Base-by-base conservation (phyloP, 2,888 invertebrate species). In the Tachina grossa region DNA sequence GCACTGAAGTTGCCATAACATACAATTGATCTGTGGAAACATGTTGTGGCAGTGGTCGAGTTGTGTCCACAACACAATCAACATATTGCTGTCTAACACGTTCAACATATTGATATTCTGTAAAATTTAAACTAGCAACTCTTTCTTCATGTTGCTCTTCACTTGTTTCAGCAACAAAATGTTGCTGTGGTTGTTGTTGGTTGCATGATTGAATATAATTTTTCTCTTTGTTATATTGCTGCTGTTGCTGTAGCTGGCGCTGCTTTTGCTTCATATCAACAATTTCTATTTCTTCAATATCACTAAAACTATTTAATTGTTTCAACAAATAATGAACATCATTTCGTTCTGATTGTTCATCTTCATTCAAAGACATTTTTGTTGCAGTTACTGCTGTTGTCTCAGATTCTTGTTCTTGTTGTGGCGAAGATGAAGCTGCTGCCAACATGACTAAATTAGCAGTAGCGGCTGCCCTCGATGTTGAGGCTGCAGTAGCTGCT, bases 321-420 rank as follows among this genome's bases (percentile, higher is more conserved):
- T 92, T 92, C 92, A 92, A 92, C 93, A 92, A 92, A 92, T 92
- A 92, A 92, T 92, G 92, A 91, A 92, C 92, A 92, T 92, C 93
- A 92, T 92, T 92, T 92, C 92, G 93, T 92, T 92, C 91, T 89
- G 89, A 92, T 91, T 83, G 72, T 66, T 83, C 83, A 92, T 91
- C 92, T 89, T 91, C 90, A 55, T 55, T 66, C 14, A 79, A 61
- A 72, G 69, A 76, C 75, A 57, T 53, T 69, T 69, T 71, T 51
- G 14, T 65, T 41, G 31, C 31, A 31, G n/a, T 47, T 69, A 16
- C 31, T 31, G n/a, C 39, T 69, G 31, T 66, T 61, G 41, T 72
- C 47, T 71, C 57, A 69, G 14, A 13, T 81, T 76, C 84, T 77
- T 77, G 81, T 57, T 77, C 66, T 85, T 83, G 65, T 76, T 76